Evolutionary conservation across 1,140 invertebrate genomes (phyloP).

Genomic region (Trachymyrmex septentrionalis): DNA sequence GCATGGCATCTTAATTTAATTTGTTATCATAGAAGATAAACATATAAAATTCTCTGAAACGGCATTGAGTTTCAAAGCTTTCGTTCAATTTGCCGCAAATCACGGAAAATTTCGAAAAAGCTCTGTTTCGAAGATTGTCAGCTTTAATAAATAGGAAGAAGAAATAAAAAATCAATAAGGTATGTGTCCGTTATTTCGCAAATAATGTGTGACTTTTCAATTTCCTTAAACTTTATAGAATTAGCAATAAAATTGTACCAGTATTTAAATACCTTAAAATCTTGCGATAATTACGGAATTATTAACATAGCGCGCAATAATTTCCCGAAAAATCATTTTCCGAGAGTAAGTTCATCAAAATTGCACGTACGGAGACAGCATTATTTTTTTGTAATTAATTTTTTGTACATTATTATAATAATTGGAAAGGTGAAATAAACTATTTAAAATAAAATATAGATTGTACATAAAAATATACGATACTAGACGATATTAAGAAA

Average conservation of each 20-base stretch:
- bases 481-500: neutral
- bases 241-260: neutral
- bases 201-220: neutral
- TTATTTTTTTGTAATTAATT: slow-evolving; percentile 3
- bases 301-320: neutral
- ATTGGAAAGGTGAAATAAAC: neutral
- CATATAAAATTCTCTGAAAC: neutral
- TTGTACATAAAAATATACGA: neutral
- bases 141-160: neutral
- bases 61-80: slow-evolving; percentile 36
- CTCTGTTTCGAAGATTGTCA: neutral
- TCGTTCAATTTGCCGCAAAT: slow-evolving; percentile 16
- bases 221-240: neutral
- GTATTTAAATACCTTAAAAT: slow-evolving; percentile 5
- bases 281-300: neutral
- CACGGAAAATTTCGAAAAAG: neutral
- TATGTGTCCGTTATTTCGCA: neutral
- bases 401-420: slow-evolving; percentile 25
- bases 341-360: neutral
- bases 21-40: neutral
- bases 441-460: neutral
- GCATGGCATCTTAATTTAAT: slow-evolving; percentile 14
- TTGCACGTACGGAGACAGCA: neutral
- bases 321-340: neutral
- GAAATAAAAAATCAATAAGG: neutral